phyloP scores from a whole-genome alignment of 2,797 vertebrate genomes.

The Pyrrhura leucotis region DNA sequence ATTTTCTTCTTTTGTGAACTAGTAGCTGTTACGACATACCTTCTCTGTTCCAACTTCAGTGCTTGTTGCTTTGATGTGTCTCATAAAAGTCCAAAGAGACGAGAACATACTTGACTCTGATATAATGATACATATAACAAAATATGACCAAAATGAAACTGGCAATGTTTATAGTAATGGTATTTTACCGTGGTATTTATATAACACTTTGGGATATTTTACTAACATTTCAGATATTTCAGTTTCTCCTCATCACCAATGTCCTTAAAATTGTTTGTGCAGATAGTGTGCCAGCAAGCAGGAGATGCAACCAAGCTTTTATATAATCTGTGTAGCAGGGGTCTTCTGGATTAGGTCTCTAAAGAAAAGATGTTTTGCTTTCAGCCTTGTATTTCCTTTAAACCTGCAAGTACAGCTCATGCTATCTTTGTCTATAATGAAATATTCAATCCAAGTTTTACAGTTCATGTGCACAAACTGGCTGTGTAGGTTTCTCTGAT shows the following conservation, averaged over 20 bases:
- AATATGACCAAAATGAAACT: constrained; percentile 13
- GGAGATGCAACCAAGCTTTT: background rate
- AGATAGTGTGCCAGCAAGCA: background rate
- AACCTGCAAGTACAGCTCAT: fast-evolving
- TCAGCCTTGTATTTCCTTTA: background rate
- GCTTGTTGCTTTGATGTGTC: background rate
- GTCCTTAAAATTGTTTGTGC: background rate
- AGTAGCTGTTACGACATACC: background rate
- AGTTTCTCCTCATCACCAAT: background rate
- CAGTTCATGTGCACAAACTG: background rate
- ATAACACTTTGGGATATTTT: background rate
- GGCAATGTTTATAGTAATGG: background rate
- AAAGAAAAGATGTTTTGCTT: background rate
- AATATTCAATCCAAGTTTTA: background rate
- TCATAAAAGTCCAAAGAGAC: background rate
- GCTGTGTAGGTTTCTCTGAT: fast-evolving
- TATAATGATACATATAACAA: background rate
- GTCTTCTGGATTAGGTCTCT: background rate
- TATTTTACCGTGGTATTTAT: background rate
- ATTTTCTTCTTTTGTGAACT: background rate
- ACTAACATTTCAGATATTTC: constrained; percentile 26
- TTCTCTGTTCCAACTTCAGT: background rate
- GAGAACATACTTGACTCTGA: background rate
- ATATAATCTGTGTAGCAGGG: background rate
- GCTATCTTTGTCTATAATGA: background rate